Conservation (phyloP, 1,140 invertebrate genomes). For the Myzus persicae region DNA sequence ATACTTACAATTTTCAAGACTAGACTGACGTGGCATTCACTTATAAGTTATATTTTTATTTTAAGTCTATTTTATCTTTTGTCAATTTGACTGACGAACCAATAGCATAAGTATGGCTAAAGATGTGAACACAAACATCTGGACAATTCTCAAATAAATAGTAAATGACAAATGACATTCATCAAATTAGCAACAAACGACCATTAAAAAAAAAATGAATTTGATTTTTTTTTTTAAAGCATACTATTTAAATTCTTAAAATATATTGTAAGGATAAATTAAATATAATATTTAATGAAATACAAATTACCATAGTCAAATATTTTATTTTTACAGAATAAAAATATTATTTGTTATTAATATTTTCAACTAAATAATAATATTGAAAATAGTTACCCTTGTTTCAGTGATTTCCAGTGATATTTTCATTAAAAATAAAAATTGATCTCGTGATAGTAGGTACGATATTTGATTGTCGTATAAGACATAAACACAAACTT, state of each 20-base stretch:
- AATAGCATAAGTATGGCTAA: neutral
- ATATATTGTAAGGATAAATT: no score
- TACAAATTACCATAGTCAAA: neutral
- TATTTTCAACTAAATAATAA: no score
- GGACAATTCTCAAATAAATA: neutral
- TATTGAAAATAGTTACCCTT: no score
- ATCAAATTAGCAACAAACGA: neutral
- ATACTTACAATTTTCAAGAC: neutral
- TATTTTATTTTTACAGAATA: neutral
- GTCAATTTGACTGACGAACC: neutral
- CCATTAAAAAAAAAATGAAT: neutral
- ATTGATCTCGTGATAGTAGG: no score
- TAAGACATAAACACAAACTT: no score
- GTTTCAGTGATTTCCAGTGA: no score
- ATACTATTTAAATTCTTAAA: no score
- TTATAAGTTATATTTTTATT: conserved; percentile 3
- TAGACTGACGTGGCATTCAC: neutral
- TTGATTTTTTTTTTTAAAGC: neutral
- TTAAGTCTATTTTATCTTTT: conserved; percentile 10
- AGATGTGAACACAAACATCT: conserved; percentile 1
- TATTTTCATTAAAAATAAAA: no score
- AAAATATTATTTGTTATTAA: neutral
- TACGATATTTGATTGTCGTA: no score
- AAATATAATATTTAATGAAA: no score
- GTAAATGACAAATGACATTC: neutral